Evolutionary conservation across 2,113 vertebrate genomes (phyloP).

Genomic region (Columbina picui): DNA sequence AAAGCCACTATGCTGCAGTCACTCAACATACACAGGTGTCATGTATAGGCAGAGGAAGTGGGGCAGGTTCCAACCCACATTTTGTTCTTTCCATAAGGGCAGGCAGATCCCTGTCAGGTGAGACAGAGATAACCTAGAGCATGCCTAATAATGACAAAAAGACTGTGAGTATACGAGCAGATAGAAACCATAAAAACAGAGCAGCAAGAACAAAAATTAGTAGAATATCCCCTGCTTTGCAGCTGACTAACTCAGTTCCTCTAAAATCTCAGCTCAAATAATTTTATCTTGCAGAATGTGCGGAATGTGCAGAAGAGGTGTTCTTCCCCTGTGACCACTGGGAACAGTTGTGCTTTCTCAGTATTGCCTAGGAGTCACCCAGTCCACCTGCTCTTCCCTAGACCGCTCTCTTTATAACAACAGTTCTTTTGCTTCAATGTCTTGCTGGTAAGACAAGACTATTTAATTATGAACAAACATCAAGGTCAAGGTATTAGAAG

Average conservation of each 20-base stretch:
- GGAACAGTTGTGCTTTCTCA: background rate
- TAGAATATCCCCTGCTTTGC: background rate
- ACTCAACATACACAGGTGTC: background rate
- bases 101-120: background rate
- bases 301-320: background rate
- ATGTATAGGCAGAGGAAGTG: background rate
- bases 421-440: background rate
- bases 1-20: background rate
- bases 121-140: background rate
- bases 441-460: background rate
- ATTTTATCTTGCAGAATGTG: background rate
- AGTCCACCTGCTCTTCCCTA: background rate
- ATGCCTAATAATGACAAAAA: background rate
- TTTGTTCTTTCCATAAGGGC: background rate
- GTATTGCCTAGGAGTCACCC: background rate
- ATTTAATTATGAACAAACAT: background rate
- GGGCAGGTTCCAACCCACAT: background rate
- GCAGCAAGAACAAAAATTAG: background rate
- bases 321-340: background rate
- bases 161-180: background rate
- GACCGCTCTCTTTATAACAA: background rate
- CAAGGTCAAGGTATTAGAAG: slow-evolving; percentile 32
- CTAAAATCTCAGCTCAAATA: background rate
- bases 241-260: background rate
- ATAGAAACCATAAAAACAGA: background rate